These are phyloP conservation scores for Xenopus tropicalis DNA, from an alignment of 2,113 vertebrate species.

Conservation along the genomic window DNA sequence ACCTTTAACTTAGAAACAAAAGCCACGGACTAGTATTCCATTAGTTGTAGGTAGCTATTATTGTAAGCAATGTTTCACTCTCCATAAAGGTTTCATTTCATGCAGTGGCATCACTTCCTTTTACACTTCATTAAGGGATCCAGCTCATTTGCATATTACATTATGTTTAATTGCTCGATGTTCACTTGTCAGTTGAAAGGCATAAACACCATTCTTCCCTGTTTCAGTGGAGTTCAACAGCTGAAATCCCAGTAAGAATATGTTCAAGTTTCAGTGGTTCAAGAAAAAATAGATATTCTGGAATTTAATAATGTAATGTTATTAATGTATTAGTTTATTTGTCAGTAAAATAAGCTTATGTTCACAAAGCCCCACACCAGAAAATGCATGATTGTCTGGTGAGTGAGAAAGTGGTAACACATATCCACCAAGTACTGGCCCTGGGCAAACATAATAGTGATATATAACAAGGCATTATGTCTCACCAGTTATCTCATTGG, in stretches of 20 bases:
- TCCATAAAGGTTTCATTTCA: not conserved
- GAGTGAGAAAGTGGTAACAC: too few relatives aligned
- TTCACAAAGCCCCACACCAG: too few relatives aligned
- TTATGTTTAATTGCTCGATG: not conserved
- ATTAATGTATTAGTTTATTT: too few relatives aligned
- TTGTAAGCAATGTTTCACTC: not conserved
- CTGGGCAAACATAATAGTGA: too few relatives aligned
- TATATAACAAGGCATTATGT: too few relatives aligned
- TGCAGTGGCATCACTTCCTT: not conserved
- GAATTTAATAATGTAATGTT: too few relatives aligned
- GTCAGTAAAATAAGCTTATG: too few relatives aligned
- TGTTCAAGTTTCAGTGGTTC: not conserved
- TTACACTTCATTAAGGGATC: not conserved
- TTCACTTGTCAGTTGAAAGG: not conserved
- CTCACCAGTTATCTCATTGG: too few relatives aligned
- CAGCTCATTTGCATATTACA: constrained; percentile 1
- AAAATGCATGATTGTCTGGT: too few relatives aligned
- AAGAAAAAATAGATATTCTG: too few relatives aligned
- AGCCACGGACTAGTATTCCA: not conserved
- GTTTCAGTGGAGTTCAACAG: not conserved
- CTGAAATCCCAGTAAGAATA: not conserved
- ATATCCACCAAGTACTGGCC: too few relatives aligned
- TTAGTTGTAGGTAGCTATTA: not conserved
- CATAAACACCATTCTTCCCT: not conserved
- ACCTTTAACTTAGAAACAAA: not conserved